These are phyloP conservation scores for Dendrolimus pini DNA, from an alignment of 2,888 invertebrate species.

Conservation along the genomic window DNA sequence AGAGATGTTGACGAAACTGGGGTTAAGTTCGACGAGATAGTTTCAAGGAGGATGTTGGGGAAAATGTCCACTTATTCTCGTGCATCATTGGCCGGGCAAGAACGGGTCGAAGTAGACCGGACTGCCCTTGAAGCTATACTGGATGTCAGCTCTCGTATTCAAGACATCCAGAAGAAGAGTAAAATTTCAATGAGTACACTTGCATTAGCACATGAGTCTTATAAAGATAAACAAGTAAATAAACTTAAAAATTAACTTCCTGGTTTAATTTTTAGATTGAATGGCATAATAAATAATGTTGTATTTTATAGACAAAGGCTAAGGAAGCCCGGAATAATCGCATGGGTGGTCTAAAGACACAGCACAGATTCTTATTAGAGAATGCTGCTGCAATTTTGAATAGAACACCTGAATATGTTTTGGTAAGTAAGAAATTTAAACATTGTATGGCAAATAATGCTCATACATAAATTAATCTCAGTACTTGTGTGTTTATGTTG, in stretches of 20 bases:
- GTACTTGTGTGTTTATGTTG: no score
- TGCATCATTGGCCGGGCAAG: constrained; percentile 15
- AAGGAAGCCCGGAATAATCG: constrained; percentile 77
- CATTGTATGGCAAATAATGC: no score
- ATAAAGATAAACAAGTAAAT: constrained; percentile 72
- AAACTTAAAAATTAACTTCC: constrained; percentile 28
- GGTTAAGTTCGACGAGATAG: constrained; percentile 29
- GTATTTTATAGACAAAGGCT: constrained; percentile 72
- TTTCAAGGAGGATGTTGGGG: constrained; percentile 20
- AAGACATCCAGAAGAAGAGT: constrained; percentile 55
- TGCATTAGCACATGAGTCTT: constrained; percentile 57
- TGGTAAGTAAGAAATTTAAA: constrained; percentile 43
- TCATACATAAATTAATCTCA: no score
- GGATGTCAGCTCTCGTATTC: constrained; percentile 52
- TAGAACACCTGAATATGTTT: constrained; percentile 70
- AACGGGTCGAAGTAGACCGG: constrained; percentile 47
- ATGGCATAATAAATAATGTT: constrained; percentile 6
- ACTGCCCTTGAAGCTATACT: constrained; percentile 60
- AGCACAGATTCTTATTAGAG: constrained; percentile 82
- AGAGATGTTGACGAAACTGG: constrained; percentile 30
- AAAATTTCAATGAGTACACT: constrained; percentile 59
- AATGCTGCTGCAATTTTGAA: constrained; percentile 78
- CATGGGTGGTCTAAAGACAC: constrained; percentile 55
- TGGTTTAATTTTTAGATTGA: constrained; percentile 29
- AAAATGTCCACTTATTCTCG: constrained; percentile 23